Evolutionary conservation across 2,888 invertebrate genomes (phyloP), one percentile per base, ranked within the genome.

Genomic region (Agonum fuliginosum): DNA sequence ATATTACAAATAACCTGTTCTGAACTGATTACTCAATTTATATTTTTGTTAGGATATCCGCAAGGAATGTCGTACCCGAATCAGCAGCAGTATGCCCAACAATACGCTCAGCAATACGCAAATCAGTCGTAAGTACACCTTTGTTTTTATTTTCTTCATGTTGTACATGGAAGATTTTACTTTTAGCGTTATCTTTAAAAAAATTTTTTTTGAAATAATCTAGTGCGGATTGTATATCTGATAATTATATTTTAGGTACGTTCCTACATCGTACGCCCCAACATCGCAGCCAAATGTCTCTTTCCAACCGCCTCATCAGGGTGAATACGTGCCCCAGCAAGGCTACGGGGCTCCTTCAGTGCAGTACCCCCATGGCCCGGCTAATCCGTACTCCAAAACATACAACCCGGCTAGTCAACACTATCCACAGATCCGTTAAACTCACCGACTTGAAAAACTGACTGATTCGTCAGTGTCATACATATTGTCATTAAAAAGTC

Each of bases 301-400:
- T 14, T 77, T 51, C 54, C 69, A 69, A 27, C 37, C 69, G 14
- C 51, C 69, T 1, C 74, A 75, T 20, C 76, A 76, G 54, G 77
- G 54, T 6, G 77, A 77, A 10, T 77, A 70, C 27, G 54, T 48
- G 24, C 41, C 54, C 8, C 77, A 69, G 37, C 76, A 76, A 12
- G 77, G 41, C 19, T 77, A 77, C 24, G 74, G 65, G 3, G 74
- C 43, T 0, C 74, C 74, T 1, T 54, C 72, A 34, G 72, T 72
- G 37, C 72, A 62, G 37, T 69, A 76, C 30, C 80, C 79, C 8
- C 80, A 78, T 30, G 79, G 80, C 8, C 84, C 84, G 80, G 83
- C 80, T 43, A 86, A 86, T 79, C 86, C 86, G 4, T 86, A 86
- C 79, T 84, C 85, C 0, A 86, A 86, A 80, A 83, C 83, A 43